Evolutionary conservation across 2,113 vertebrate genomes (phyloP).

Genomic region (Sinocyclocheilus grahami): DNA sequence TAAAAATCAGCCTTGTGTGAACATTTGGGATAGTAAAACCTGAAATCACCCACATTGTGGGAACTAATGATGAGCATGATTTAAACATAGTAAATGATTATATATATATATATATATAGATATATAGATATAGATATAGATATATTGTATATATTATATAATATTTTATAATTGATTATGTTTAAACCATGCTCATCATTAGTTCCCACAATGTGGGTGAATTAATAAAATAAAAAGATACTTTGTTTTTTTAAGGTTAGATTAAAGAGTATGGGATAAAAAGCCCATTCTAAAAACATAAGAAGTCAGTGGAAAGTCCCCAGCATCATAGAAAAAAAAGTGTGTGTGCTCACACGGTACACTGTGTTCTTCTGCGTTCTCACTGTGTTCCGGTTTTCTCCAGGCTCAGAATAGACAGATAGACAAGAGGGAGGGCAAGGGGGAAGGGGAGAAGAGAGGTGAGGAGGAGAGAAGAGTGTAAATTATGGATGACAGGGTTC

Average conservation of each 20-base stretch:
- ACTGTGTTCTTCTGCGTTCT: constrained; percentile 47
- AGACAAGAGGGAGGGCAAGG: constrained; percentile 28
- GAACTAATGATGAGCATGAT: too few species aligned
- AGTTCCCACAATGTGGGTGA: not conserved
- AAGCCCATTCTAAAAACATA: not conserved
- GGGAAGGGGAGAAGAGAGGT: not conserved
- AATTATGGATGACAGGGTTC: constrained; percentile 57
- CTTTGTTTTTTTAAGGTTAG: not conserved
- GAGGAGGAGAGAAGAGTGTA: constrained; percentile 31
- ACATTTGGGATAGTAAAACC: not conserved
- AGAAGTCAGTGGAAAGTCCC: constrained; percentile 20
- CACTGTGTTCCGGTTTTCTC: constrained; percentile 48
- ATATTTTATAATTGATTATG: too few species aligned
- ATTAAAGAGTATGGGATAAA: constrained; percentile 21
- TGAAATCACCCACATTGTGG: too few species aligned
- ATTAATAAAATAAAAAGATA: not conserved
- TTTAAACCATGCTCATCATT: too few species aligned
- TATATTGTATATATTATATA: too few species aligned
- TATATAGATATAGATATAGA: too few species aligned
- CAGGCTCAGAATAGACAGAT: constrained; percentile 55
- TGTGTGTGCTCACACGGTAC: constrained; percentile 32
- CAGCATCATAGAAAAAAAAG: constrained; percentile 14
- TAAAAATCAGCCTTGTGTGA: not conserved
- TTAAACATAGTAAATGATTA: too few species aligned
- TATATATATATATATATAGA: too few species aligned